A percentile compares a stretch with the other conserved stretches of the same genome.
These are phyloP conservation scores for Pseudochaenichthys georgianus DNA, from an alignment of 2,797 vertebrate species.

Conservation along the genomic window DNA sequence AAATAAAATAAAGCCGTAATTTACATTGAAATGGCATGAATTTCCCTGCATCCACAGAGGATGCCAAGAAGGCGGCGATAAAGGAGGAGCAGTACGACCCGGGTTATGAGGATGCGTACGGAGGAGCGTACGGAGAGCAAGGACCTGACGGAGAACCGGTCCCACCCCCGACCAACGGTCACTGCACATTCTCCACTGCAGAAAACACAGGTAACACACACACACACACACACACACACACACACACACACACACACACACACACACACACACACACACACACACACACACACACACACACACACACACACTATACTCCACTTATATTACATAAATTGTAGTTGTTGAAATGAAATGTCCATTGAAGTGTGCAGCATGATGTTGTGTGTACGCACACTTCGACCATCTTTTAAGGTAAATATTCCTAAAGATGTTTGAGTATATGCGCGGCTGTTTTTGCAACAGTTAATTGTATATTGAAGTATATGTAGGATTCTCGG, in stretches of 20 bases:
- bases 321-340: not conserved
- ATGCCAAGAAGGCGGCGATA: slow-evolving; percentile 96
- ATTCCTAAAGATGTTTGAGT: not conserved
- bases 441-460: not conserved
- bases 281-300: too few relatives aligned
- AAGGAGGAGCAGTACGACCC: slow-evolving; percentile 98
- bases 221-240: too few relatives aligned
- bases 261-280: not conserved
- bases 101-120: slow-evolving; percentile 94
- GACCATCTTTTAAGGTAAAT: not conserved
- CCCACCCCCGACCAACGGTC: slow-evolving; percentile 78
- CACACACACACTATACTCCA: too few relatives aligned
- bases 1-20: too few relatives aligned
- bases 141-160: slow-evolving; percentile 54
- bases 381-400: not conserved
- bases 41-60: slow-evolving; percentile 84
- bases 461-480: not conserved
- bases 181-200: slow-evolving; percentile 84
- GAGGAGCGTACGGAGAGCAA: slow-evolving; percentile 86
- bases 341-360: not conserved
- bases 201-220: slow-evolving; percentile 84
- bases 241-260: too few relatives aligned
- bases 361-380: not conserved
- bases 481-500: not conserved
- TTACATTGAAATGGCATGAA: too few relatives aligned